Base-by-base conservation (phyloP, 2,888 invertebrate genomes). In the Drosophila anomalata region DNA sequence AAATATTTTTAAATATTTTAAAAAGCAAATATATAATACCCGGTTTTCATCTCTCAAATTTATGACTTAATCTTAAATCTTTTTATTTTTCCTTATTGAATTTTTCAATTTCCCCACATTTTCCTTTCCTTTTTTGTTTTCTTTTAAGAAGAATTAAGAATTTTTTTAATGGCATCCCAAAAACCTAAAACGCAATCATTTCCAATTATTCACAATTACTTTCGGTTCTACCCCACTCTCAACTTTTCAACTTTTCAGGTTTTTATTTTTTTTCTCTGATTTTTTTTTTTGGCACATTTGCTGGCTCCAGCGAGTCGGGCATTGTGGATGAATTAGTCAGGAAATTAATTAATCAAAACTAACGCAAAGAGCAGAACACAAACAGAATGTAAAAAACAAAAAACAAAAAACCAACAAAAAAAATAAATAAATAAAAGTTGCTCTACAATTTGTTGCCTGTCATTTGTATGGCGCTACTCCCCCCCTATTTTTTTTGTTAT, bases 281-380 rank as follows among this genome's bases (percentile, higher is more conserved):
- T 63, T 54, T 66, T 24, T 24, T 51, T 69, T 81, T 81, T 78
- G 75, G 79, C 76, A 78, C 69, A 77, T 81, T 79, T 73, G 79
- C 71, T 57, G 50, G 84, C 85, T 84, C 82, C 85, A 78, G 79
- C 77, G 73, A 80, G 83, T 82, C 84, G 82, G 70, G 79, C 77
- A 79, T 82, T 82, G 81, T 75, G 78, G 79, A 81, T 78, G 84
- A 85, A 84, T 84, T 83, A 85, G 85, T 85, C 85, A 85, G 85
- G 83, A 84, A 84, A 85, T 84, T 84, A 84, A 84, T 84, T 84
- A 84, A 84, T 84, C 83, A 83, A 83, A 83, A 82, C 85, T 82
- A 78, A 76, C 75, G 84, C 83, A 66, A 65, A 67, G 36, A 63
- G 44, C 44, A 44, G 44, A 71, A 66, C 47, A 53, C 53, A 47